phyloP scores from a whole-genome alignment of 2,888 invertebrate species.

The Glyphotaelius pellucidus region DNA sequence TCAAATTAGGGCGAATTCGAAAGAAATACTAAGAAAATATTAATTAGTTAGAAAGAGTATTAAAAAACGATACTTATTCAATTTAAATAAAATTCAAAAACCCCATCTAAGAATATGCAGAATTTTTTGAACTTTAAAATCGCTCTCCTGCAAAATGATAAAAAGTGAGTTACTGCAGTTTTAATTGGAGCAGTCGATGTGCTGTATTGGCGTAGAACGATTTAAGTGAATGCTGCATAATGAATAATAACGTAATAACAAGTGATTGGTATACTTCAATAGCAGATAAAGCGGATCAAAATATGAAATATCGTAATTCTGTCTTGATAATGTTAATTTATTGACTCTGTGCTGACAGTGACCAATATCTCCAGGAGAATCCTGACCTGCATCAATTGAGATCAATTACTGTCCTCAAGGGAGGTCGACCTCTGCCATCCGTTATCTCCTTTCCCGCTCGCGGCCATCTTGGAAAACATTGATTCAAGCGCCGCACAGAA shows the following conservation, averaged over 20 bases:
- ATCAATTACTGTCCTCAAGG: conserved; percentile 40
- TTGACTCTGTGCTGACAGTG: background rate
- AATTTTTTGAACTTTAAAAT: too few relatives aligned
- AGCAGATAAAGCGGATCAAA: background rate
- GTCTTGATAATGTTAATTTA: background rate
- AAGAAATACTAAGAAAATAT: too few relatives aligned
- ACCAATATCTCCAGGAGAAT: conserved; percentile 22
- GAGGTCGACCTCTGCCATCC: conserved; percentile 40
- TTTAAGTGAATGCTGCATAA: background rate
- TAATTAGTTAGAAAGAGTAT: too few relatives aligned
- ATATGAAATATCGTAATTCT: background rate
- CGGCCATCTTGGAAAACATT: conserved; percentile 25
- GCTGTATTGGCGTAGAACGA: too few relatives aligned
- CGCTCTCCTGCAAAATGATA: too few relatives aligned
- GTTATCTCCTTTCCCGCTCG: conserved; percentile 37
- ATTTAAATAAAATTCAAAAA: too few relatives aligned
- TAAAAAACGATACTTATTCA: too few relatives aligned
- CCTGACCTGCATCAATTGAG: conserved; percentile 43
- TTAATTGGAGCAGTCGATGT: too few relatives aligned
- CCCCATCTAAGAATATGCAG: too few relatives aligned
- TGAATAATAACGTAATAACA: background rate
- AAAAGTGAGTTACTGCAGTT: too few relatives aligned
- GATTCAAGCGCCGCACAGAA: conserved; percentile 18
- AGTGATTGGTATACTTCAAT: background rate
- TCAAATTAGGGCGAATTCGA: too few relatives aligned